Base-by-base conservation (phyloP, 2,113 vertebrate species). In the Neodon shergylaensis region DNA sequence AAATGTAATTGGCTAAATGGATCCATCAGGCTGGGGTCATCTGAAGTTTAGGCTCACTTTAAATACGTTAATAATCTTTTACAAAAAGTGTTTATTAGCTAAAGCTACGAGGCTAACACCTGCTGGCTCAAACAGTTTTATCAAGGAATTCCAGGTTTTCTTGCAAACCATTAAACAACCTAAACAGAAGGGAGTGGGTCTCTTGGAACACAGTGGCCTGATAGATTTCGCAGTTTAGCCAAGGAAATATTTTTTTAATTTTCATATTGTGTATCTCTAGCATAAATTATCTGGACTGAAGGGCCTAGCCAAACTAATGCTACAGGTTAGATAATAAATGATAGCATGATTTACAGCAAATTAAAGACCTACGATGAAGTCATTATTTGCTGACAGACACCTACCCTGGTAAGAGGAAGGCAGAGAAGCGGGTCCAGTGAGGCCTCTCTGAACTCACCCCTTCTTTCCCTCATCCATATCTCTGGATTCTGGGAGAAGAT, bases 41-140 rank as follows among this genome's bases (percentile, higher is more conserved):
- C 97, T 44, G 96, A 98, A 96, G 97, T 98, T 98, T 90, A 94
- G 93, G 83, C 98, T 98, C 96, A 94, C 97, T 98, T 97, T 97
- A 96, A 97, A 96, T 95, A 97, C 94, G 97, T 98, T 97, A 91
- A 96, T 97, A 97, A 97, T 98, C 97, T 97, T 97, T 97, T 97
- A 79, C 42, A 97, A 98, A 98, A 91, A 90, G n/a, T 97, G 96
- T 97, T 97, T 98, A 97, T 97, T 87, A 97, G 97, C 97, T 97
- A 88, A 90, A 97, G 93, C 95, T 97, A 92, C 84, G 94, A 97
- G 96, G 91, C 95, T 97, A 94, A 95, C 91, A 97, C 96, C 97
- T 58, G 6, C 94, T 89, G 94, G 58, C 78, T 83, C 97, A 98
- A 96, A 95, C 19, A 88, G 33, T 94, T 79, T 96, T 82, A 94